Conservation (phyloP, 1,140 invertebrate species). For the Nasonia vitripennis region DNA sequence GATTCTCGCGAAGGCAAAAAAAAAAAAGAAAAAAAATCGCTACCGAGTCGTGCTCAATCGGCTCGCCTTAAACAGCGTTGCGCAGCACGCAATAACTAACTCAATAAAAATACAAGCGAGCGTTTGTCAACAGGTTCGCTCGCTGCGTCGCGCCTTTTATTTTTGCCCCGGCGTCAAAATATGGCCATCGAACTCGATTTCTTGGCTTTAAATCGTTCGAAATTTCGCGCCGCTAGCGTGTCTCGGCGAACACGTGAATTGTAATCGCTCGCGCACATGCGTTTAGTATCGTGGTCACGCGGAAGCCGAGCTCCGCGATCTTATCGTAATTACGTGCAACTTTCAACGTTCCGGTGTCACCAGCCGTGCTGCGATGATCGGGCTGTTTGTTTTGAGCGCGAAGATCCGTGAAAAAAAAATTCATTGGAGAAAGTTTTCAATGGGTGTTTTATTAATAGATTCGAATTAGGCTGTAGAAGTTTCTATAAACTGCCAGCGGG, state of each 20-base stretch:
- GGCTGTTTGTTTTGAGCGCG: conserved; percentile 17
- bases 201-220: neutral
- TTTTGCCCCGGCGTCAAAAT: too few species aligned
- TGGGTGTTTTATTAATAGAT: too few species aligned
- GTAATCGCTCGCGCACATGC: neutral
- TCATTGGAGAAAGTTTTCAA: neutral
- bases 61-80: neutral
- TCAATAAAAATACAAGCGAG: neutral
- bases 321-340: conserved; percentile 45
- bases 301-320: conserved; percentile 11
- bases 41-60: neutral
- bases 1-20: neutral
- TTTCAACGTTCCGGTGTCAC: conserved; percentile 28
- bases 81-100: neutral
- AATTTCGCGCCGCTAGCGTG: neutral
- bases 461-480: too few species aligned
- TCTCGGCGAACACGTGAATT: neutral
- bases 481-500: too few species aligned
- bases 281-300: conserved; percentile 43
- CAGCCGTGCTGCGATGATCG: neutral
- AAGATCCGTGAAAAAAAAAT: neutral
- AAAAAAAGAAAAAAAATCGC: neutral
- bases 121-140: too few species aligned
- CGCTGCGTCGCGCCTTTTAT: too few species aligned
- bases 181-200: neutral